phyloP scores from a whole-genome alignment of 2,888 invertebrate genomes.

The Polymixis lichenea region DNA sequence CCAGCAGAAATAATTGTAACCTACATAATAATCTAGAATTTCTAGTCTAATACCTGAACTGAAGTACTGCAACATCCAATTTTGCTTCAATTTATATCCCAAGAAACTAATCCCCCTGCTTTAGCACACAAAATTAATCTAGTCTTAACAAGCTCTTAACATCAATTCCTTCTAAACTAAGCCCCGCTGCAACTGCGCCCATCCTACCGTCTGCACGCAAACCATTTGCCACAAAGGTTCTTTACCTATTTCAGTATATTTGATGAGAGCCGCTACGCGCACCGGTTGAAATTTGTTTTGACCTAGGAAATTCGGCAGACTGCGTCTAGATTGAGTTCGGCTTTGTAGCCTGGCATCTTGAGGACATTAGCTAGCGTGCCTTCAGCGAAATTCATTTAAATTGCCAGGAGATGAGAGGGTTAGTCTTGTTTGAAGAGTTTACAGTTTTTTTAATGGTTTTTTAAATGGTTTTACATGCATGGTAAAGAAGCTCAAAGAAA shows the following conservation, averaged over 20 bases:
- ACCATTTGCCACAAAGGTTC: slow-evolving; percentile 72
- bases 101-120: neutral
- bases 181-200: slow-evolving; percentile 45
- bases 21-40: no score
- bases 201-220: slow-evolving; percentile 55
- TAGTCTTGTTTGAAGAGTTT: slow-evolving; percentile 20
- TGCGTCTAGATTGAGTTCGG: slow-evolving; percentile 67
- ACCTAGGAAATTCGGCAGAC: slow-evolving; percentile 66
- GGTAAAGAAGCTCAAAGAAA: neutral
- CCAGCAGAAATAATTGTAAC: no score
- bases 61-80: neutral
- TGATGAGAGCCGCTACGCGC: slow-evolving; percentile 59
- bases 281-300: slow-evolving; percentile 72
- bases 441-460: neutral
- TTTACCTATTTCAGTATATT: slow-evolving; percentile 70
- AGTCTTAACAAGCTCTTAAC: neutral
- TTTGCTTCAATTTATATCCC: slow-evolving; percentile 12
- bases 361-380: slow-evolving; percentile 57
- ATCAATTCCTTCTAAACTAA: slow-evolving; percentile 5
- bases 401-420: slow-evolving; percentile 52
- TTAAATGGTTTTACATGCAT: neutral
- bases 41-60: neutral
- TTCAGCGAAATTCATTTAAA: slow-evolving; percentile 60
- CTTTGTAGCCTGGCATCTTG: slow-evolving; percentile 66
- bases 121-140: neutral